Conservation (phyloP, 2,113 vertebrate genomes). For the Phyllostomus hastatus region DNA sequence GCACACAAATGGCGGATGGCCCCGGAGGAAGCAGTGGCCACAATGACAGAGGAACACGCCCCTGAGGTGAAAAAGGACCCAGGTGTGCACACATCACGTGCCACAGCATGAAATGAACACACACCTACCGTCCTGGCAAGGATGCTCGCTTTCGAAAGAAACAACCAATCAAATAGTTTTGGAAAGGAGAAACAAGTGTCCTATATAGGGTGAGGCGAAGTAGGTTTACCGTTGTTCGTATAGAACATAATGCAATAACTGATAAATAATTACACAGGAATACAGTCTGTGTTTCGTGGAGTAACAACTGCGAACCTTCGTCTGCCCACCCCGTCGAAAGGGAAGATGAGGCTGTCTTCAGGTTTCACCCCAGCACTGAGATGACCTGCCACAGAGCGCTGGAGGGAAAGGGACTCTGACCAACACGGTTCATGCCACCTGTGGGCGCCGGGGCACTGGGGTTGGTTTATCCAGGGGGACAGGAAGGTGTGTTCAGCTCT, state of each 20-base stretch:
- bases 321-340: too few relatives aligned
- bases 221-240: too few relatives aligned
- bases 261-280: too few relatives aligned
- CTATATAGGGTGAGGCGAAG: too few relatives aligned
- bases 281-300: too few relatives aligned
- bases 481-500: too few relatives aligned
- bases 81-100: neutral
- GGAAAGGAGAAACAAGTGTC: neutral
- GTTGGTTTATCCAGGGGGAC: too few relatives aligned
- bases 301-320: too few relatives aligned
- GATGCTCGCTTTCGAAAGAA: neutral
- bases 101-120: neutral
- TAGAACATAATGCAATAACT: too few relatives aligned
- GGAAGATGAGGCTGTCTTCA: neutral
- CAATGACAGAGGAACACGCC: neutral
- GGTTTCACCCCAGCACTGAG: neutral
- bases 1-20: too few relatives aligned
- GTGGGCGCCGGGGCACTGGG: too few relatives aligned
- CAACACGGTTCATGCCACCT: neutral
- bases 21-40: neutral
- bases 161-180: neutral
- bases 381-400: too few relatives aligned
- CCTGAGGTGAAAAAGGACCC: neutral
- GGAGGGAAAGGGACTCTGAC: neutral
- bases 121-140: neutral